Percentiles rank a stretch among this genome's conserved stretches.
These are phyloP conservation scores for Zele albiditarsus DNA, from an alignment of 2,888 invertebrate species.

Conservation along the genomic window DNA sequence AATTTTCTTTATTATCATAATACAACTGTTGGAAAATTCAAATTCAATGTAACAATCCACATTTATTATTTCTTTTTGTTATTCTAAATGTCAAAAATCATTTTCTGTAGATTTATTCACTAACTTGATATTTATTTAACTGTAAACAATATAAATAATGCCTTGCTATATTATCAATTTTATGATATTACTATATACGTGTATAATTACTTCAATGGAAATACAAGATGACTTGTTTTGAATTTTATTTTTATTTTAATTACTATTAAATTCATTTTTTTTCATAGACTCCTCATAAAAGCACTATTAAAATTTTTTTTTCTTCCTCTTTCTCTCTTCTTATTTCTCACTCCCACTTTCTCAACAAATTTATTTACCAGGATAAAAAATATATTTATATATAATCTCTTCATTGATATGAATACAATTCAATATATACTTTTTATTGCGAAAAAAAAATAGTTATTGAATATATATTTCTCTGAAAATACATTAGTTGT, in stretches of 20 bases:
- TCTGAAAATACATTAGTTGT: background rate
- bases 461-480: background rate
- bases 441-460: background rate
- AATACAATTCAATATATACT: background rate
- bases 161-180: constrained; percentile 17
- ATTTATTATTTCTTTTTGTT: constrained; percentile 2
- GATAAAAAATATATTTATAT: background rate
- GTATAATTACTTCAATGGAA: background rate
- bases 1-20: constrained; percentile 8
- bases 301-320: background rate
- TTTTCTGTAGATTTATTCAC: background rate
- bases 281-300: background rate
- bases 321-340: background rate
- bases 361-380: background rate
- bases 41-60: constrained; percentile 23
- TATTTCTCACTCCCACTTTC: no score
- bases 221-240: background rate
- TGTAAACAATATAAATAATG: constrained; percentile 31
- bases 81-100: constrained; percentile 24
- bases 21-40: background rate
- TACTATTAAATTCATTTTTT: background rate
- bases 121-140: background rate
- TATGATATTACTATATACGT: background rate
- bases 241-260: background rate
- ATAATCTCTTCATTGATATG: background rate